Evolutionary conservation across 2,888 invertebrate genomes (phyloP).

Genomic region (Pristionchus japonicus): DNA sequence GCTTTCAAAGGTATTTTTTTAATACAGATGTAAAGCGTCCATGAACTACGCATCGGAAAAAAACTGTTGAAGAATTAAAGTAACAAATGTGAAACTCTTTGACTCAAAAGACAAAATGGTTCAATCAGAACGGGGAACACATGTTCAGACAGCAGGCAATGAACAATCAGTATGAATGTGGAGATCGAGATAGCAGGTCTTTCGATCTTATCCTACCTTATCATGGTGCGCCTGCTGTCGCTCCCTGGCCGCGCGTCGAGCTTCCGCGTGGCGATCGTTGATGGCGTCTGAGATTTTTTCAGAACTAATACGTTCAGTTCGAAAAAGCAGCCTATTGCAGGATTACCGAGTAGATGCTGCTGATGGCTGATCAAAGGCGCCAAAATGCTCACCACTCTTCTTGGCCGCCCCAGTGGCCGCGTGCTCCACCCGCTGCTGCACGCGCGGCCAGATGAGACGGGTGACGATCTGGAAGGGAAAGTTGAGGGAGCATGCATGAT

Average conservation of each 20-base stretch:
- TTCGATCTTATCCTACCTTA: neutral
- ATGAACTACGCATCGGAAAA: too few relatives aligned
- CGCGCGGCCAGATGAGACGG: neutral
- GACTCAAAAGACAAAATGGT: too few relatives aligned
- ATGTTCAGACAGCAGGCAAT: too few relatives aligned
- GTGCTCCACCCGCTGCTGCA: neutral
- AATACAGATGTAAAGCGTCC: too few relatives aligned
- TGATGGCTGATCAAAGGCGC: neutral
- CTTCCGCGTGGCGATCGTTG: neutral
- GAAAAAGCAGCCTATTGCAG: too few relatives aligned
- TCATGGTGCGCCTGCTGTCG: slow-evolving; percentile 36
- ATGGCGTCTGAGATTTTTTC: neutral
- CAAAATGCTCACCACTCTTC: slow-evolving; percentile 24
- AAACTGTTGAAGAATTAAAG: too few relatives aligned
- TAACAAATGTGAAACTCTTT: too few relatives aligned
- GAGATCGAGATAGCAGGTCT: neutral
- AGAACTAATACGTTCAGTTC: too few relatives aligned
- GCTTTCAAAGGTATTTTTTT: neutral
- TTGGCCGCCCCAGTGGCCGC: neutral
- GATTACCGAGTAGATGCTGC: neutral
- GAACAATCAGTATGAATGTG: neutral
- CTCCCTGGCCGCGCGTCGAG: neutral
- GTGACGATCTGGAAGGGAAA: neutral
- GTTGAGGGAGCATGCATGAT: too few relatives aligned
- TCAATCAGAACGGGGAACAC: too few relatives aligned